Conservation (phyloP, 2,113 vertebrate genomes). For the Cairina moschata region DNA sequence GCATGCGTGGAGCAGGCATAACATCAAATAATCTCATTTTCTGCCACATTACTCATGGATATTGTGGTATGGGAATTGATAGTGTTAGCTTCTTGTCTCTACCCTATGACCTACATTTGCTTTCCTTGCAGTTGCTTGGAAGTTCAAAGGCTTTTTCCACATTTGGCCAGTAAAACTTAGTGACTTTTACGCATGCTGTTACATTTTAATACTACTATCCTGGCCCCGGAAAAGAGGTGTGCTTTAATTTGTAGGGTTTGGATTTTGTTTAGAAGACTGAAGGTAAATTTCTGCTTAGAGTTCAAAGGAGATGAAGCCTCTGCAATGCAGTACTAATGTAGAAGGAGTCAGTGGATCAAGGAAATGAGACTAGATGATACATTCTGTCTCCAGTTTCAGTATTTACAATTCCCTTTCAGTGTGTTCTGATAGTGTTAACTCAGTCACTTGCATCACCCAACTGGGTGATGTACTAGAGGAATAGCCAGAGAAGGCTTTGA, state of each 20-base stretch:
- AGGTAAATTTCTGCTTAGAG: background rate
- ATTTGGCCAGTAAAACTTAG: background rate
- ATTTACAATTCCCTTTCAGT: background rate
- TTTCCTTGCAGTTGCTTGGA: constrained; percentile 23
- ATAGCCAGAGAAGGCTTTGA: constrained; percentile 20
- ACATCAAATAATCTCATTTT: constrained; percentile 36
- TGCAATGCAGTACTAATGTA: constrained; percentile 36
- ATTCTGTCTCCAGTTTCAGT: constrained; percentile 1
- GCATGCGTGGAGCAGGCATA: background rate
- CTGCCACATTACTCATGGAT: constrained; percentile 19
- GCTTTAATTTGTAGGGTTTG: background rate
- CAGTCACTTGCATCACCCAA: background rate
- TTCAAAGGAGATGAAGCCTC: background rate
- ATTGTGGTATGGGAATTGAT: background rate
- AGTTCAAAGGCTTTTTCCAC: constrained; percentile 6
- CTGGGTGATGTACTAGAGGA: background rate
- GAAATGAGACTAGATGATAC: background rate
- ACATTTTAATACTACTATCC: background rate
- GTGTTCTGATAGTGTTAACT: constrained; percentile 7
- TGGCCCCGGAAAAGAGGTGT: background rate
- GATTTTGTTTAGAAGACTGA: background rate
- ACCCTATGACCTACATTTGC: background rate
- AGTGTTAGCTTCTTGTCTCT: constrained; percentile 4
- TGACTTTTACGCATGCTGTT: background rate
- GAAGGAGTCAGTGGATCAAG: background rate